phyloP scores from a whole-genome alignment of 2,888 invertebrate species.

The Apomyelois bistriatella region DNA sequence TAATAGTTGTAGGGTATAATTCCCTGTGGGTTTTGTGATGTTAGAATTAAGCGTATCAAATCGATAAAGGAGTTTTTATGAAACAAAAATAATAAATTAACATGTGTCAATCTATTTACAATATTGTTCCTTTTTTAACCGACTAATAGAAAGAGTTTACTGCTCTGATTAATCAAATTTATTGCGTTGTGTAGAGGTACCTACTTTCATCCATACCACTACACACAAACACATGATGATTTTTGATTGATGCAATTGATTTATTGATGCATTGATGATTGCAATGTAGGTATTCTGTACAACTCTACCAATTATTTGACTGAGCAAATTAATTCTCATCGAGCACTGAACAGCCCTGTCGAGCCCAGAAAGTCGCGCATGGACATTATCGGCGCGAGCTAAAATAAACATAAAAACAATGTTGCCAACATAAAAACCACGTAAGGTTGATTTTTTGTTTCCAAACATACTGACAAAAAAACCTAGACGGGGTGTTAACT shows the following conservation, averaged over 20 bases:
- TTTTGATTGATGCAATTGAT: too few relatives aligned
- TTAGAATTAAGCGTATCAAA: constrained; percentile 11
- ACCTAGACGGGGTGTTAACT: constrained; percentile 56
- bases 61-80: constrained; percentile 3
- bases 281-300: not conserved
- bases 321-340: not conserved
- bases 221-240: too few relatives aligned
- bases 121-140: not conserved
- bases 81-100: not conserved
- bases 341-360: constrained; percentile 14
- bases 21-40: constrained; percentile 6
- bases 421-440: constrained; percentile 54
- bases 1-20: constrained; percentile 11
- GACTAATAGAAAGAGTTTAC: too few relatives aligned
- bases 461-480: constrained; percentile 51
- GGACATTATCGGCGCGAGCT: constrained; percentile 58
- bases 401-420: constrained; percentile 69
- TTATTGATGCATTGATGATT: not conserved
- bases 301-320: not conserved
- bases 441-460: constrained; percentile 48
- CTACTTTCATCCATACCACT: too few relatives aligned
- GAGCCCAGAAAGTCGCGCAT: constrained; percentile 25
- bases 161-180: too few relatives aligned
- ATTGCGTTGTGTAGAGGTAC: too few relatives aligned
- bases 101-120: not conserved